Percentiles rank a stretch among this genome's conserved stretches.
These are phyloP conservation scores for Phortica okadai DNA, from an alignment of 2,888 invertebrate genomes.

Conservation along the genomic window DNA sequence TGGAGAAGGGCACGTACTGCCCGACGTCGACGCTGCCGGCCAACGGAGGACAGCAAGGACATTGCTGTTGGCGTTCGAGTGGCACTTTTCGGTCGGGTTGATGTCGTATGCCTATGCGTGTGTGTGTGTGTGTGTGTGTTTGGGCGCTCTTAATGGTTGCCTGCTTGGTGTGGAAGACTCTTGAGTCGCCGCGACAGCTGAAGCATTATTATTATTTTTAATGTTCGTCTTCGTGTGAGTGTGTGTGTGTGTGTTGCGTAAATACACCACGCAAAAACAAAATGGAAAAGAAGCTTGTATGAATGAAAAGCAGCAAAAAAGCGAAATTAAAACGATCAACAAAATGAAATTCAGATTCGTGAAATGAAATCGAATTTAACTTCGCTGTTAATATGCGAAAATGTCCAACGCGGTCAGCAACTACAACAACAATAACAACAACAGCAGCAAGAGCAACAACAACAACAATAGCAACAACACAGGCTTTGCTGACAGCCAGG, in stretches of 20 bases:
- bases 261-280: not conserved
- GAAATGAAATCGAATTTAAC: not conserved
- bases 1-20: not conserved
- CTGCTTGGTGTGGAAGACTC: not conserved
- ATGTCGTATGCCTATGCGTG: not conserved
- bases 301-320: not conserved
- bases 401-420: not conserved
- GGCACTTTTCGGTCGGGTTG: conserved; percentile 3
- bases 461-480: not conserved
- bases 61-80: conserved; percentile 24
- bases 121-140: not conserved
- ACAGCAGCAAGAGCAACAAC: not conserved
- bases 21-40: not conserved
- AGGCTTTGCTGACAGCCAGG: not conserved
- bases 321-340: not conserved
- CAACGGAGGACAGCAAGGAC: not conserved
- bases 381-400: not conserved
- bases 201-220: conserved; percentile 25
- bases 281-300: not conserved
- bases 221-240: not conserved
- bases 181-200: conserved; percentile 20
- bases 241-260: not conserved
- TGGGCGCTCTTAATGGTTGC: not conserved
- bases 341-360: conserved; percentile 1
- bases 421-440: no score